Base-by-base conservation (phyloP, 2,797 vertebrate genomes). In the Phalloptychus januarius region DNA sequence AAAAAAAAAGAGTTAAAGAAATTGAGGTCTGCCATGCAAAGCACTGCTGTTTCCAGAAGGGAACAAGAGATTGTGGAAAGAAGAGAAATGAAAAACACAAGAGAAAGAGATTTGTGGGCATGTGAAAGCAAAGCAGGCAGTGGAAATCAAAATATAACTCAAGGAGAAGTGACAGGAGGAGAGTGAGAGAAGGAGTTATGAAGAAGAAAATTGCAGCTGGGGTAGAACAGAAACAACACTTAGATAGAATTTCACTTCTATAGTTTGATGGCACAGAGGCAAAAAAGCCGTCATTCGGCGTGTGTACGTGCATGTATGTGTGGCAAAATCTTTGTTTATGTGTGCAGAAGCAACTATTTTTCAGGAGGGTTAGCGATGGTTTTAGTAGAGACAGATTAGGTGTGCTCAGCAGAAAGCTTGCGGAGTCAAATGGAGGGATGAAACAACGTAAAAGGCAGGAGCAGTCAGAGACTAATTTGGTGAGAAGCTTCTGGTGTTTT, bases 181-280 rank as follows among this genome's bases (percentile, higher is more conserved):
- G 78, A 80, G 83, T 42, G 45, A 72, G 80, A 82, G 77, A 79
- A 73, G 80, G 86, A 91, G 82, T 91, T 86, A 89, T 85, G 80
- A 79, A 72, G 84, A 89, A 76, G 79, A 90, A 88, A 88, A 92
- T 54, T 91, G 87, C 38, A 75, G 88, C 87, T 93, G 88, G 80
- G 85, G 89, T 88, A 46, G 87, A 89, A 90, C 61, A 91, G 80
- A 89, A 92, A 88, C 87, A 92, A 81, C 82, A 88, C 20, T 74
- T 7, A 79, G 86, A 86, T 90, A 83, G 44, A 48, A 80, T 92
- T 92, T 89, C 87, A 80, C 76, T 78, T 74, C 56, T 13, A 20
- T 31, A 40, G 15, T 48, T 33, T 40, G n/a, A 4, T n/a, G 71
- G 70, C 4, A 52, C 50, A 25, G 71, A 83, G 69, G 46, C 31